These are phyloP conservation scores for Amblyjoppa proteus DNA, from an alignment of 2,888 invertebrate genomes.

Conservation along the genomic window DNA sequence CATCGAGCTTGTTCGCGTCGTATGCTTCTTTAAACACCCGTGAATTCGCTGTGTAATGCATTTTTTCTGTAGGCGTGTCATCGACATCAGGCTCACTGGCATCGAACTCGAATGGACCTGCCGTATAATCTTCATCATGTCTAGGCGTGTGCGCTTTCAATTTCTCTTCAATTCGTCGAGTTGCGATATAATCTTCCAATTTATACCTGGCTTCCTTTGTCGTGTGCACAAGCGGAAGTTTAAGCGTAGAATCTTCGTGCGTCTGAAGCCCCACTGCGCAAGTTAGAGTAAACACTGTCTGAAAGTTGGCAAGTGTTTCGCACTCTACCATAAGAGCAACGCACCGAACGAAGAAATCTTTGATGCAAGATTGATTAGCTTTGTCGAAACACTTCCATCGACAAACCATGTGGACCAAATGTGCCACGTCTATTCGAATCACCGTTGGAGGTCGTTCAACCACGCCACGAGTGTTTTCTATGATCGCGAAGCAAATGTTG, in stretches of 20 bases:
- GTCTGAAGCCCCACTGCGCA: conserved; percentile 46
- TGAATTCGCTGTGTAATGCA: too few species aligned
- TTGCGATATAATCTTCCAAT: conserved; percentile 47
- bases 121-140: conserved; percentile 26
- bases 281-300: conserved; percentile 50
- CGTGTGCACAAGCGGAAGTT: conserved; percentile 13
- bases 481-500: conserved; percentile 22
- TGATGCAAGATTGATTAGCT: conserved; percentile 17
- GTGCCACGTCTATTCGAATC: conserved; percentile 50
- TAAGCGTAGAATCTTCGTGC: conserved; percentile 43
- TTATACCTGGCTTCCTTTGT: conserved; percentile 34
- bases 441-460: conserved; percentile 21
- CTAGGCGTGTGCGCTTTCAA: conserved; percentile 5
- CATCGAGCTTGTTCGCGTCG: conserved; percentile 7
- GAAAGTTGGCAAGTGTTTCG: conserved; percentile 32
- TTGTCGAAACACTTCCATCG: conserved; percentile 42
- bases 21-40: too few species aligned
- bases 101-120: conserved; percentile 7
- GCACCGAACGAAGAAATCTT: conserved; percentile 51
- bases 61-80: not conserved
- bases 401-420: conserved; percentile 43
- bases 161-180: conserved; percentile 18
- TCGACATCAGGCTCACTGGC: conserved; percentile 3
- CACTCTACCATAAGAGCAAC: conserved; percentile 52
- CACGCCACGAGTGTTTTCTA: not conserved